phyloP scores from a whole-genome alignment of 1,140 invertebrate genomes.

The Cyclargus thomasi region DNA sequence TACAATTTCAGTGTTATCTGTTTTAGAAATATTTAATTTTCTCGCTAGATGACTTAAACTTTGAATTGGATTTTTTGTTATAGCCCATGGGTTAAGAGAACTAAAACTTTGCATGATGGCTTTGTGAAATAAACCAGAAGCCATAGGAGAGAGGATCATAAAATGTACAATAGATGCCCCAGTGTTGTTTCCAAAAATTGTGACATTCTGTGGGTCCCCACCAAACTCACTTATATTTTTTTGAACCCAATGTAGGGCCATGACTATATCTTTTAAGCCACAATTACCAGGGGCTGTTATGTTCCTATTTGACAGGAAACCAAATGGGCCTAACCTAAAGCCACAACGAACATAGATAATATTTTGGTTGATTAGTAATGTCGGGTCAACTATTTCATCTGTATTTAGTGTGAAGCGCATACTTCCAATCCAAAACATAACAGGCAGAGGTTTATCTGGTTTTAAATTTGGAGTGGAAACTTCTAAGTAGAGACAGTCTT shows the following conservation, averaged over 20 bases:
- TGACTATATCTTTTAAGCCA: constrained; percentile 78
- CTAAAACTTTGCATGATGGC: constrained; percentile 60
- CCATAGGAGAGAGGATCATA: constrained; percentile 73
- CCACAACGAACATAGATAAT: constrained; percentile 57
- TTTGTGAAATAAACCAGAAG: constrained; percentile 75
- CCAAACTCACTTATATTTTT: constrained; percentile 77
- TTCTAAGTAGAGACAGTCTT: constrained; percentile 63
- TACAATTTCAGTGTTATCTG: constrained; percentile 43
- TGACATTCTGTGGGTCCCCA: constrained; percentile 78
- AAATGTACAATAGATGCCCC: constrained; percentile 76
- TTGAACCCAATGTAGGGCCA: constrained; percentile 78
- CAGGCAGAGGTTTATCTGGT: constrained; percentile 46
- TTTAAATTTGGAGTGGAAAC: constrained; percentile 44
- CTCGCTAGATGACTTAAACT: constrained; percentile 44
- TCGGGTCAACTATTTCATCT: constrained; percentile 42
- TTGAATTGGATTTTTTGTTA: constrained; percentile 48
- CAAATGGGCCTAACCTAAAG: constrained; percentile 56
- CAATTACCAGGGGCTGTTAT: constrained; percentile 76
- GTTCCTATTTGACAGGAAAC: constrained; percentile 60
- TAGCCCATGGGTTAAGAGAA: constrained; percentile 56
- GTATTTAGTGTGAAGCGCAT: constrained; percentile 38
- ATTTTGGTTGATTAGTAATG: constrained; percentile 43
- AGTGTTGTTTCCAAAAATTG: constrained; percentile 77
- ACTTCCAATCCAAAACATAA: constrained; percentile 64
- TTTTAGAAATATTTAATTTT: constrained; percentile 45